phyloP scores from a whole-genome alignment of 1,140 invertebrate species.

The Leptonema lineaticorne region DNA sequence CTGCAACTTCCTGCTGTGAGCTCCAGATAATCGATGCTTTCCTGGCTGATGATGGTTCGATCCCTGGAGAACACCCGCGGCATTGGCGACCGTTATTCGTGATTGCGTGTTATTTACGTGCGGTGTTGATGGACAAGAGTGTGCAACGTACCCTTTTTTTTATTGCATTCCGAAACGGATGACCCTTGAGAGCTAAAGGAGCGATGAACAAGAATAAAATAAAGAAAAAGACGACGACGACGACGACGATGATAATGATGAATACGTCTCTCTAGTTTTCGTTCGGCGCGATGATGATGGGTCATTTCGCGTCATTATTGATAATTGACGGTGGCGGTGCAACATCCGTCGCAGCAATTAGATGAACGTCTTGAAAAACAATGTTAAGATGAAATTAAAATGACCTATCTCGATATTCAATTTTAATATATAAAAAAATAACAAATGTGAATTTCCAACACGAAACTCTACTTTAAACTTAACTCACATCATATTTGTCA shows the following conservation, averaged over 20 bases:
- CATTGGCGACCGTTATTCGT: neutral
- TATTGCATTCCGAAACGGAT: constrained; percentile 1
- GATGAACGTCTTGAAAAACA: neutral
- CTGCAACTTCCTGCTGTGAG: constrained; percentile 6
- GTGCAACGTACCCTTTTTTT: constrained; percentile 11
- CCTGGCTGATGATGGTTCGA: neutral
- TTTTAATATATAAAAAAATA: too few species aligned
- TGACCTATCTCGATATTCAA: too few species aligned
- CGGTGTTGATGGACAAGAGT: neutral
- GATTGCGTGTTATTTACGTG: neutral
- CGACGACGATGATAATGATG: too few species aligned
- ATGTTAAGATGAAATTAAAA: neutral
- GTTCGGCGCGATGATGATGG: neutral
- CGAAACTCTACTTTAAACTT: too few species aligned
- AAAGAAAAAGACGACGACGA: too few species aligned
- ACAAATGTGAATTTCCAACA: too few species aligned
- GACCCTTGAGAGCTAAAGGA: neutral
- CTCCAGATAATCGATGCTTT: constrained; percentile 13
- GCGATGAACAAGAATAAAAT: too few species aligned
- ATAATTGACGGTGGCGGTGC: neutral
- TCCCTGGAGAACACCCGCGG: neutral
- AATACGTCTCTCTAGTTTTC: neutral
- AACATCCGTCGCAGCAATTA: neutral
- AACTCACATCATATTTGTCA: too few species aligned
- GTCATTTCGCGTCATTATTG: constrained; percentile 4